Evolutionary conservation across 2,888 invertebrate genomes (phyloP), one percentile per base, ranked within the genome.

Genomic region (Onchidella celtica): DNA sequence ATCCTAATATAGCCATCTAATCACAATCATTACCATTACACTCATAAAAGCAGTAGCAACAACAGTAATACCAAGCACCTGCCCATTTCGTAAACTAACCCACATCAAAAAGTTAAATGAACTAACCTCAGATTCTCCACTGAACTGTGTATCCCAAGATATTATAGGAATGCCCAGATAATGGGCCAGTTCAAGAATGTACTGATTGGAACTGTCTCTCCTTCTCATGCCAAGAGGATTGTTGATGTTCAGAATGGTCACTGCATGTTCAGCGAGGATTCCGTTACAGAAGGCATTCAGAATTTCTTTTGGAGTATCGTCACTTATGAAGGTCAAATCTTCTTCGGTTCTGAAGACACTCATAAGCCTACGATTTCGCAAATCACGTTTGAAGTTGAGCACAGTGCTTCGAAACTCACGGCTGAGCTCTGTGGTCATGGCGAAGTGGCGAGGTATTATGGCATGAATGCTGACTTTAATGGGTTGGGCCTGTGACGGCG

Each of bases 161-260:
- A 86, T 83, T 32, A 85, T 77, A 1, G 86, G 86, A 65, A 86
- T 80, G 0, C 86, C 86, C 38, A 85, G 77, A 61, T 63, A 81
- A 34, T 80, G 63, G 14, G 85, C 81, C 63, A 86, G 55, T 47
- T 85, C 82, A 21, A 82, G 57, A 24, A 86, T 78, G 79, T 86
- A 86, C 29, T 81, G 34, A 55, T 83, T 84, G 1, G 86, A 84
- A 21, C 77, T 65, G n/a, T 85, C 61, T n/a, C 84, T 40, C 24
- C 81, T 59, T 21, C 82, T 69, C 9, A 84, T 76, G 14, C 79
- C 59, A 38, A 82, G 47, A 2, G 97, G 97, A 94, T 98, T 98
- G 96, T 97, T 98, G 95, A 98, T 95, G 94, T 97, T 98, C 89
- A 98, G 95, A 92, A 98, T 97, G 91, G 92, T 89, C n/a, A 88